phyloP scores from a whole-genome alignment of 2,113 vertebrate genomes.

The Cyphomyrus discorhynchus region DNA sequence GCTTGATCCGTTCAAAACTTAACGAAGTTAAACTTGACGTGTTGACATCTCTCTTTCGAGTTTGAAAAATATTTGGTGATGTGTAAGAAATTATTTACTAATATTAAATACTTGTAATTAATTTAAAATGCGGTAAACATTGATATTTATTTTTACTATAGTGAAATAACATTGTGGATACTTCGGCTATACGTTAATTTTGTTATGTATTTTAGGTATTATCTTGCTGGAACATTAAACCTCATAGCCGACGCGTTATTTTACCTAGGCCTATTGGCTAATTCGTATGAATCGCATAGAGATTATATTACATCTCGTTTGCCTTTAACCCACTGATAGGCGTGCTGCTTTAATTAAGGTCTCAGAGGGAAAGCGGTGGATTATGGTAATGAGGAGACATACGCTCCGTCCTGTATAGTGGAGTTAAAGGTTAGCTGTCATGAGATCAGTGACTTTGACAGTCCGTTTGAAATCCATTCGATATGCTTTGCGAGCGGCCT shows the following conservation, averaged over 20 bases:
- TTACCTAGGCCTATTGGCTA: neutral
- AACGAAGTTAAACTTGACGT: neutral
- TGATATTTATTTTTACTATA: neutral
- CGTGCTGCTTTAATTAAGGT: slow-evolving; percentile 93
- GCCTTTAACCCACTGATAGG: slow-evolving; percentile 53
- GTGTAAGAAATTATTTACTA: neutral
- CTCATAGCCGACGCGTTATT: neutral
- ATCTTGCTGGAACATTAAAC: neutral
- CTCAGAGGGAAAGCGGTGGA: slow-evolving; percentile 83
- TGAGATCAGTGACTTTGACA: slow-evolving; percentile 73
- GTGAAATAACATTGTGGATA: neutral
- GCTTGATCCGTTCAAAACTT: neutral
- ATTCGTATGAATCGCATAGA: slow-evolving; percentile 26
- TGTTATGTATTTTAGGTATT: neutral
- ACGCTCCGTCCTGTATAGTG: slow-evolving; percentile 70
- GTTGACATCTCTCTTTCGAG: neutral
- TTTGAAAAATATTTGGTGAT: neutral
- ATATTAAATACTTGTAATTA: neutral
- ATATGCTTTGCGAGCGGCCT: slow-evolving; percentile 49
- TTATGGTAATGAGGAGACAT: slow-evolving; percentile 92
- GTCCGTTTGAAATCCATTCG: slow-evolving; percentile 69
- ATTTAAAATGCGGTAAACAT: neutral
- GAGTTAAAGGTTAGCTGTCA: slow-evolving; percentile 76
- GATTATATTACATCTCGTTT: slow-evolving; percentile 31
- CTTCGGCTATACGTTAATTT: neutral